Conservation (phyloP, 2,888 invertebrate genomes). For the Dynastes tityus region DNA sequence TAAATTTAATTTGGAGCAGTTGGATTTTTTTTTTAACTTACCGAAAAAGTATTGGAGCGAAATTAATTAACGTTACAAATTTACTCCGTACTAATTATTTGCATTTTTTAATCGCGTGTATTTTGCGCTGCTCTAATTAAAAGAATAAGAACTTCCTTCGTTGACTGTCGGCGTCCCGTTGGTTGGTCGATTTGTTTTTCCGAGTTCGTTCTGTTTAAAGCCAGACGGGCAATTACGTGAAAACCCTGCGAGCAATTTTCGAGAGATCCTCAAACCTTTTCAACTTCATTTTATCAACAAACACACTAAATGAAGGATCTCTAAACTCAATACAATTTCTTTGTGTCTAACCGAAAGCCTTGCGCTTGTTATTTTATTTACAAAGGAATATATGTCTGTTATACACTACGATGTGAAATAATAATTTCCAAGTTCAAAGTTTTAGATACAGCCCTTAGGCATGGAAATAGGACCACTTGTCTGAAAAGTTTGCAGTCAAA, state of each 20-base stretch:
- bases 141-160: conserved; percentile 41
- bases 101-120: conserved; percentile 36
- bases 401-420: too few species aligned
- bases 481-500: too few species aligned
- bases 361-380: too few species aligned
- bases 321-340: conserved; percentile 11
- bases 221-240: conserved; percentile 37
- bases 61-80: conserved; percentile 43
- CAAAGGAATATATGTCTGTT: too few species aligned
- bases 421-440: too few species aligned
- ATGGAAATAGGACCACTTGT: too few species aligned
- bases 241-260: conserved; percentile 36
- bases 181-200: conserved; percentile 32
- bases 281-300: conserved; percentile 20
- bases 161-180: conserved; percentile 22
- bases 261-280: conserved; percentile 11
- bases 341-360: neutral
- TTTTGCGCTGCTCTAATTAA: conserved; percentile 39
- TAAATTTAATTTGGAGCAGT: neutral
- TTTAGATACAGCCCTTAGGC: too few species aligned
- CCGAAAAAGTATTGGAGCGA: conserved; percentile 18
- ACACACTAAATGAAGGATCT: conserved; percentile 28
- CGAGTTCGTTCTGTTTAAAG: conserved; percentile 26
- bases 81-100: conserved; percentile 30
- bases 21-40: conserved; percentile 14